phyloP scores from a whole-genome alignment of 2,888 invertebrate genomes.

The Iphiclides podalirius region DNA sequence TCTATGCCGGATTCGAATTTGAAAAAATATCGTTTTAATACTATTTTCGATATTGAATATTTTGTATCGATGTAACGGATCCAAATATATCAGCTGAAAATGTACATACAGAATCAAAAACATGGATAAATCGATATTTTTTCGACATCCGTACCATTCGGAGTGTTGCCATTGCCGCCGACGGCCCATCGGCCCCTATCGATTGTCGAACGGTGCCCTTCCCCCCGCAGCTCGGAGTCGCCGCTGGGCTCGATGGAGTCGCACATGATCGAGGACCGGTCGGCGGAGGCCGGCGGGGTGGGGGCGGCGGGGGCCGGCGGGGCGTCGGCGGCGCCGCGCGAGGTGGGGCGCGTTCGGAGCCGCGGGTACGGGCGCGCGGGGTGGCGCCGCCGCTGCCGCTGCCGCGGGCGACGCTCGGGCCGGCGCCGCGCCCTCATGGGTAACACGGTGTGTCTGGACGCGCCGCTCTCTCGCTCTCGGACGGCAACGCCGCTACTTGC shows the following conservation, averaged over 20 bases:
- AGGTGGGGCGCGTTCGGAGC: slow-evolving; percentile 55
- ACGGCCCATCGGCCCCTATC: too few relatives aligned
- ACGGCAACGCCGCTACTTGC: neutral
- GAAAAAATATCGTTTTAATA: too few relatives aligned
- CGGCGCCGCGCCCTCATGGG: slow-evolving; percentile 70
- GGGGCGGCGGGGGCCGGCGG: slow-evolving; percentile 36
- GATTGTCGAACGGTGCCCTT: too few relatives aligned
- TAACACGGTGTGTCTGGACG: slow-evolving; percentile 75
- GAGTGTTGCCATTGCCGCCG: too few relatives aligned
- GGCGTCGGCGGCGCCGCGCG: slow-evolving; percentile 41
- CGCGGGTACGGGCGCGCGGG: slow-evolving; percentile 67
- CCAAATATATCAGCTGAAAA: too few relatives aligned
- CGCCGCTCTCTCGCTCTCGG: slow-evolving; percentile 57
- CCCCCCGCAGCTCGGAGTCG: slow-evolving; percentile 54
- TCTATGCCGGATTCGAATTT: too few relatives aligned
- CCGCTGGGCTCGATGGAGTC: slow-evolving; percentile 60
- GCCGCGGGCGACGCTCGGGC: slow-evolving; percentile 72
- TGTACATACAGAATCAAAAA: too few relatives aligned
- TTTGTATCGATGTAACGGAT: too few relatives aligned
- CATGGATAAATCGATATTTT: too few relatives aligned
- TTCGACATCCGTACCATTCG: too few relatives aligned
- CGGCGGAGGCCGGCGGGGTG: slow-evolving; percentile 49
- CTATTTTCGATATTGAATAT: too few relatives aligned
- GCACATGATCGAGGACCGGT: slow-evolving; percentile 70
- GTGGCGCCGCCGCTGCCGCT: slow-evolving; percentile 63